Evolutionary conservation across 2,113 vertebrate species (phyloP).

Genomic region (Solea solea): DNA sequence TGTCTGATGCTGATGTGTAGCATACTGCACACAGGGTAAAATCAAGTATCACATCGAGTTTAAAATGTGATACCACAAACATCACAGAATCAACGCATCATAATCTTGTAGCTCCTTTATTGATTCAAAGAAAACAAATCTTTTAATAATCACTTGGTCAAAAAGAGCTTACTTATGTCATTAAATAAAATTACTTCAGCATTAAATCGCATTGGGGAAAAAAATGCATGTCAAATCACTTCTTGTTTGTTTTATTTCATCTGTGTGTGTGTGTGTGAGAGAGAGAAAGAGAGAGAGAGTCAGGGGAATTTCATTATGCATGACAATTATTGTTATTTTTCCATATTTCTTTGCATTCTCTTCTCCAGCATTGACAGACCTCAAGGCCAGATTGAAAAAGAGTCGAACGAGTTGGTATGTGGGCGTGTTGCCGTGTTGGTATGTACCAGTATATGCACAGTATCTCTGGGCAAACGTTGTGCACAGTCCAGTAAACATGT

Average conservation of each 20-base stretch:
- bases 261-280: slow-evolving; percentile 18
- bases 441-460: not conserved
- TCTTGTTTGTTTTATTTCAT: not conserved
- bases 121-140: slow-evolving; percentile 7
- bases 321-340: slow-evolving; percentile 67
- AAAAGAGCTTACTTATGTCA: not conserved
- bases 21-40: slow-evolving; percentile 15
- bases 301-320: slow-evolving; percentile 57
- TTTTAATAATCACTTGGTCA: slow-evolving; percentile 15
- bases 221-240: too few species aligned
- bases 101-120: slow-evolving; percentile 37
- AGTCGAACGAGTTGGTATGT: slow-evolving; percentile 34
- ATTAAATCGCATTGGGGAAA: not conserved
- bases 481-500: not conserved
- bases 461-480: not conserved
- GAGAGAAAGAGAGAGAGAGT: slow-evolving; percentile 8
- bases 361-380: slow-evolving; percentile 43
- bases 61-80: not conserved
- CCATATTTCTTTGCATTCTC: slow-evolving; percentile 52
- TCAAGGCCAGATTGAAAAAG: slow-evolving; percentile 55
- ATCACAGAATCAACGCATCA: slow-evolving; percentile 39
- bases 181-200: slow-evolving; percentile 35
- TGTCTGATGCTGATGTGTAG: slow-evolving; percentile 15
- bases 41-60: slow-evolving; percentile 28
- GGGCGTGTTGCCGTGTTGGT: not conserved